Base-by-base conservation (phyloP, 1,140 invertebrate genomes). In the Apis dorsata region DNA sequence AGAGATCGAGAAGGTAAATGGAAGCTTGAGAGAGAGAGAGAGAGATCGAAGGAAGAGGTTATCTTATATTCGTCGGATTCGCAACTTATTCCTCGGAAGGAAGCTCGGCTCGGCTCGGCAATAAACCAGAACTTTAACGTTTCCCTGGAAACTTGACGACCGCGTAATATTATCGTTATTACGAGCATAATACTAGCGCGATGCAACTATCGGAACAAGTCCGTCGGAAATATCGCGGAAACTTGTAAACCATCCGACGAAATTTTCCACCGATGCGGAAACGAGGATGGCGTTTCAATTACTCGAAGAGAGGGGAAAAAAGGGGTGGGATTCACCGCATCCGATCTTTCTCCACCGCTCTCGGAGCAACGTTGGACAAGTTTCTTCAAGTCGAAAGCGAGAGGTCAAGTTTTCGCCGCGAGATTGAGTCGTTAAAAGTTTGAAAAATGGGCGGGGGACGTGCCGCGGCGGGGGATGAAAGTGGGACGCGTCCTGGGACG, bases 371-470 rank as follows among this genome's bases (percentile, higher is more conserved):
- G 2, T 28, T n/a, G 10, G 60, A 63, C n/a, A 63, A 68, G 19
- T 21, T 68, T 68, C 10, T 21, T 3, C 28, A 24, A 24, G 0
- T 17, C 24, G 24, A 24, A 44, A 19, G 2, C 19, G 21, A 49
- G 5, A 7, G 44, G 11, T 69, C 68, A 69, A 68, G 69, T 78
- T 63, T 55, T 80, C 72, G 76, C 65, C 71, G 51, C 74, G 66
- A 79, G 73, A 79, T 80, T 80, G 68, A 63, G 75, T 88, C 72
- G 80, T 85, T 88, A 81, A 85, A 87, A 83, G 44, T 88, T 88
- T 68, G 81, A 88, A 85, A 81, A 86, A 82, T 68, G 65, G 53
- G 82, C 80, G 66, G 3, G 0, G 10, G 4, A 53, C 8, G 53
- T 17, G 9, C 28, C 13, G 34, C 19, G 11, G 17, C 17, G 68